A percentile compares a stretch with the other conserved stretches of the same genome.
Evolutionary conservation across 2,797 vertebrate species (phyloP).

Genomic region (Siniperca obscura): DNA sequence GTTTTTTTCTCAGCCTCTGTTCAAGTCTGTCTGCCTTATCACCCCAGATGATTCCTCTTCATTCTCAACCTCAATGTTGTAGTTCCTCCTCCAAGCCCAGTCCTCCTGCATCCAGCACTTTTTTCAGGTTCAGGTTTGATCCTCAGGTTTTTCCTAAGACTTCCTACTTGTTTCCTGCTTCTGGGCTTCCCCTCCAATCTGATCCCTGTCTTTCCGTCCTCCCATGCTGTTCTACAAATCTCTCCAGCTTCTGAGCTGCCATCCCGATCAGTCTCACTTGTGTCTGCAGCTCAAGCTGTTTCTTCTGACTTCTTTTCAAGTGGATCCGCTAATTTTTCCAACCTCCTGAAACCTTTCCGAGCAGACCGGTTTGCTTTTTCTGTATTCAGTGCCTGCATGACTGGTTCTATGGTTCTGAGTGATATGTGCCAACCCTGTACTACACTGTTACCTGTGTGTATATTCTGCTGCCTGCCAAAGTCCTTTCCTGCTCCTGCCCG

Average conservation of each 20-base stretch:
- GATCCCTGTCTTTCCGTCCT: background rate
- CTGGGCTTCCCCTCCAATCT: background rate
- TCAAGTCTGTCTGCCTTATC: too few species aligned
- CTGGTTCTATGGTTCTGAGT: background rate
- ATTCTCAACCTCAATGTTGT: background rate
- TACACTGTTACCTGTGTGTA: background rate
- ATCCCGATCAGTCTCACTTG: background rate
- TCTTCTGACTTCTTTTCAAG: background rate
- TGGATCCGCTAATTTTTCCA: background rate
- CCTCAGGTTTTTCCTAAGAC: background rate
- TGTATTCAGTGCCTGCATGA: background rate
- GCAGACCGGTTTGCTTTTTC: background rate
- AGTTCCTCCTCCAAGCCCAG: background rate
- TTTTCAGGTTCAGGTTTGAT: background rate
- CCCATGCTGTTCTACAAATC: background rate
- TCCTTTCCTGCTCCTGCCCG: too few species aligned
- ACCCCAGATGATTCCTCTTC: background rate
- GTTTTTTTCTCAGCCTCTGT: background rate
- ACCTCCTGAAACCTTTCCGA: background rate
- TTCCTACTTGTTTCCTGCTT: background rate
- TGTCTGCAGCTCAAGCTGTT: slow-evolving; percentile 5
- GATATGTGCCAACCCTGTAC: background rate
- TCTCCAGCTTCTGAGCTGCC: background rate
- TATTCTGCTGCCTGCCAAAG: background rate
- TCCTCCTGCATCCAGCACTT: background rate